These are phyloP conservation scores for Drosophila prolongata DNA, from an alignment of 2,888 invertebrate genomes.

Conservation along the genomic window DNA sequence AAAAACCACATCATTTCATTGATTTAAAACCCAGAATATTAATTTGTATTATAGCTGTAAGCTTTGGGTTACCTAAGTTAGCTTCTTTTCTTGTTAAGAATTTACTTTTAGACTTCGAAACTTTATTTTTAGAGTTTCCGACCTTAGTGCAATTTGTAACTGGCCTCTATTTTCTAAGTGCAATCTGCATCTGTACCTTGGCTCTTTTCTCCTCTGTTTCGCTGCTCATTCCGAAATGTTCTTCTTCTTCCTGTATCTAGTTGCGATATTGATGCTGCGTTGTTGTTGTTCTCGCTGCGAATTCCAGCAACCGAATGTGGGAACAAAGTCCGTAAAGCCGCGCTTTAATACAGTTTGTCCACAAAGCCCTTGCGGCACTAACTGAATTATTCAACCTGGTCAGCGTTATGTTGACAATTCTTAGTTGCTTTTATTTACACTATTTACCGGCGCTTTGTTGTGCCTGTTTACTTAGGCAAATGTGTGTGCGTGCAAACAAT, in stretches of 20 bases:
- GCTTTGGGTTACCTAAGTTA: no score
- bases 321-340: constrained; percentile 16
- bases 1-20: no score
- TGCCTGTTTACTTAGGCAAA: constrained; percentile 16
- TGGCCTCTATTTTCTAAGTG: constrained; percentile 41
- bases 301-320: constrained; percentile 6
- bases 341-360: constrained; percentile 19
- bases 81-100: no score
- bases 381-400: constrained; percentile 27
- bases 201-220: constrained; percentile 64
- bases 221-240: constrained; percentile 59
- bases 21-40: no score
- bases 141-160: background rate
- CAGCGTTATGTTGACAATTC: constrained; percentile 23
- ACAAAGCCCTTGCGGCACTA: constrained; percentile 10
- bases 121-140: background rate
- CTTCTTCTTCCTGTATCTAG: constrained; percentile 3
- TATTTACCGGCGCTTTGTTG: constrained; percentile 19
- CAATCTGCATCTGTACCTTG: constrained; percentile 66
- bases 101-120: no score
- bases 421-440: constrained; percentile 33
- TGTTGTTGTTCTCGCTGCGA: constrained; percentile 6
- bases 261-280: background rate
- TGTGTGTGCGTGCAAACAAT: background rate
- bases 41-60: no score